Evolutionary conservation across 2,888 invertebrate species (phyloP), one percentile per base, ranked within the genome.

Genomic region (Cantharis nigra): DNA sequence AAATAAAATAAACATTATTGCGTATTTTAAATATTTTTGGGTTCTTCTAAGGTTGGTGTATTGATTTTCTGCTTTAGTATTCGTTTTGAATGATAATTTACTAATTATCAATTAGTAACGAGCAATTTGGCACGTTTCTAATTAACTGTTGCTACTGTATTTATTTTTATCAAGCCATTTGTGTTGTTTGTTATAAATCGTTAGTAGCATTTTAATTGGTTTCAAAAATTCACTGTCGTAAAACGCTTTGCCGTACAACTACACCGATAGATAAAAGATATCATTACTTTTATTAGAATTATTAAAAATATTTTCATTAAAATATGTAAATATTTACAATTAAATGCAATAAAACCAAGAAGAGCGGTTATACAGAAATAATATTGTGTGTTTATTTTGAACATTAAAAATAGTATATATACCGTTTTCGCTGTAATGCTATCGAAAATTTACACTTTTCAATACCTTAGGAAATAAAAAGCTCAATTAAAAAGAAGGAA

Each of bases 401-500:
- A n/a, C 7, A 49, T 49, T 49, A 49, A 49, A 49, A n/a, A 49
- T n/a, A n/a, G 49, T n/a, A 49, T n/a, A 23, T 23, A 49, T 7
- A n/a, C n/a, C 49, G 2, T 49, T 30, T 49, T 7, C 13, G 49
- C n/a, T 49, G 3, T n/a, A 49, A 49, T n/a, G 4, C 65, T 13
- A 67, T 67, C 11, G 20, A 67, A 20, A 67, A 23, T 67, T 67
- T 23, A 26, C 65, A 20, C 20, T 18, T 70, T 23, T 70, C 49
- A 20, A 20, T 70, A 20, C n/a, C 49, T 33, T 65, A 20, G 14
- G 26, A 62, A 16, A 13, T 26, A 28, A 23, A 16, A 67, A 73
- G 69, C 49, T 69, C 74, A 74, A 74, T 74, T 63, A 74, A 70
- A 70, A 74, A 30, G 13, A 49, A 69, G 26, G 20, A 49, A 69